Base-by-base conservation (phyloP, 2,797 vertebrate genomes). In the Tapera naevia region DNA sequence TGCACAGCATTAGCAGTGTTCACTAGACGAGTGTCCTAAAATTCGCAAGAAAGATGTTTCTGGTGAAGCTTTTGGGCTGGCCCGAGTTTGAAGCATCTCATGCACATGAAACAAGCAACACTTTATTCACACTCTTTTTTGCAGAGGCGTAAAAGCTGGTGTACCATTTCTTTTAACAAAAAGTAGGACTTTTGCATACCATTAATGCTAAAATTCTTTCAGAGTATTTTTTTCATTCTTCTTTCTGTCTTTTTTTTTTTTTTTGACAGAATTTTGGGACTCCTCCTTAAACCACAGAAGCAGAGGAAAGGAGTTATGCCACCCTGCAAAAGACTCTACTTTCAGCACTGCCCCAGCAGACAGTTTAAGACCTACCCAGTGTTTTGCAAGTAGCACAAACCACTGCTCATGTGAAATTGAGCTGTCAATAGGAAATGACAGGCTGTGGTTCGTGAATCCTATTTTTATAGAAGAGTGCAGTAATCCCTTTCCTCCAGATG, bases 401-500 rank as follows among this genome's bases (percentile, higher is more conserved):
- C 92, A 96, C 80, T 98, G 98, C 86, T 96, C 98, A 58, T 98
- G 98, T 91, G 98, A 98, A 97, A 98, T 98, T 69, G 96, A 97
- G 94, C 95, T 97, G 86, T 98, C 98, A 33, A 53, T 95, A 64
- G 98, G 98, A 97, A 98, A 94, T 89, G 97, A 98, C 95, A 98
- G 95, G 80, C 95, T 98, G 97, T 98, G 99, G 98, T 98, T 99
- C 37, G 97, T 99, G 89, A 99, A 99, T 95, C 98, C 99, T 27
- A 98, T 99, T 88, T 97, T 98, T 96, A 98, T 99, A 91, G 98
- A 99, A 95, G 98, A 98, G 96, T 98, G 89, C 86, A 95, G 96
- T 94, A 94, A 95, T 69, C 61, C 91, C 79, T 90, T 91, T 73
- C 85, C 95, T 24, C 46, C 92, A 39, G 60, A 96, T 21, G 61